Evolutionary conservation across 2,113 vertebrate species (phyloP).

Genomic region (Thunnus maccoyii): DNA sequence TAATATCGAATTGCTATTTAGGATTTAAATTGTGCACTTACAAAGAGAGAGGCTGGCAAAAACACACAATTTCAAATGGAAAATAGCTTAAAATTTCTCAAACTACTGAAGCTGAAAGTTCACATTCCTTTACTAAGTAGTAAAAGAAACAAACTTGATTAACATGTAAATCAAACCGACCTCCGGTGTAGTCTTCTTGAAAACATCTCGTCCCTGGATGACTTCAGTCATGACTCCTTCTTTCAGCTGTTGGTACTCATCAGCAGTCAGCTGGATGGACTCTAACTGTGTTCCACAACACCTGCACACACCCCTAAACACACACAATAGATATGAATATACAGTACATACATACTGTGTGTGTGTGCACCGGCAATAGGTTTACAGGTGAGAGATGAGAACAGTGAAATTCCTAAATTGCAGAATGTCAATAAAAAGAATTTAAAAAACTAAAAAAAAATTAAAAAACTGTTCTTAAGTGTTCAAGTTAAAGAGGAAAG

Average conservation of each 20-base stretch:
- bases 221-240: constrained; percentile 88
- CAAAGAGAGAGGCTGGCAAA: no score
- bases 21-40: background rate
- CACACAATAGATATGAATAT: constrained; percentile 18
- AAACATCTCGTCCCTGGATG: constrained; percentile 91
- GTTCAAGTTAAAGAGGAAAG: background rate
- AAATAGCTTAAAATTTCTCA: no score
- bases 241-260: constrained; percentile 91
- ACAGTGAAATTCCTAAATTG: no score
- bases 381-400: no score
- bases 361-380: background rate
- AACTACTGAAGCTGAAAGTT: no score
- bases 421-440: background rate
- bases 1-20: background rate
- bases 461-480: background rate
- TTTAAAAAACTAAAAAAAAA: background rate
- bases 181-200: constrained; percentile 93
- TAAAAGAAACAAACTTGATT: background rate
- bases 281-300: constrained; percentile 89
- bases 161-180: constrained; percentile 49
- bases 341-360: background rate
- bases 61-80: no score
- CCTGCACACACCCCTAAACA: constrained; percentile 87
- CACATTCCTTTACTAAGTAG: no score
- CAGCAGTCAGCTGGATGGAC: constrained; percentile 88